Conservation (phyloP, 1,140 invertebrate species). For the Venturia canescens region DNA sequence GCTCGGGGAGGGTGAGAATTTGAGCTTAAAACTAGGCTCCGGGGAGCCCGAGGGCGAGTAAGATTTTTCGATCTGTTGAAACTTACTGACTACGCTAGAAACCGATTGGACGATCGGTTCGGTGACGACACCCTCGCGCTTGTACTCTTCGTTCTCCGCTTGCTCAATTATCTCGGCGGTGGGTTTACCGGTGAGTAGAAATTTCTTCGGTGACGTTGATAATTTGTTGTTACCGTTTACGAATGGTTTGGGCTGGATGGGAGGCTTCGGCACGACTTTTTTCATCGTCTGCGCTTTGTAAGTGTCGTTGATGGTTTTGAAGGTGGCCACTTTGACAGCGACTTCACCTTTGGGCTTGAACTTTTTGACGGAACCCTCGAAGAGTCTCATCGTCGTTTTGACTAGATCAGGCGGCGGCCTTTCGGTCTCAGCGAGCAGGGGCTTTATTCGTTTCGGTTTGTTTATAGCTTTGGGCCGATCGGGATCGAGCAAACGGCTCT, state of each 20-base stretch:
- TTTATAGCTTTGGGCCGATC: constrained; percentile 72
- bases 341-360: constrained; percentile 80
- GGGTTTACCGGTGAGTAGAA: constrained; percentile 60
- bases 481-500: constrained; percentile 77
- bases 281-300: constrained; percentile 78
- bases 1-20: constrained; percentile 68
- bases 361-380: constrained; percentile 83
- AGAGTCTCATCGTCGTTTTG: constrained; percentile 88
- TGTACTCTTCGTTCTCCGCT: constrained; percentile 56
- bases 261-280: constrained; percentile 70
- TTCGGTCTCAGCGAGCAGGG: constrained; percentile 87
- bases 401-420: constrained; percentile 91
- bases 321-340: constrained; percentile 81
- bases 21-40: constrained; percentile 68
- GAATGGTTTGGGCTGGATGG: constrained; percentile 59
- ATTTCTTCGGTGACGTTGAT: constrained; percentile 65
- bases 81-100: constrained; percentile 73
- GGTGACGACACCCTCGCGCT: constrained; percentile 69
- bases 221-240: constrained; percentile 58
- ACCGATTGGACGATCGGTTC: constrained; percentile 71
- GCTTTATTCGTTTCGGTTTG: constrained; percentile 81
- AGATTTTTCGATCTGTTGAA: constrained; percentile 71
- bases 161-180: constrained; percentile 65
- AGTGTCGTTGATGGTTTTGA: constrained; percentile 82
- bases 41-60: constrained; percentile 67